These are phyloP conservation scores for Fragum sueziense DNA, from an alignment of 2,888 invertebrate species.

Conservation along the genomic window DNA sequence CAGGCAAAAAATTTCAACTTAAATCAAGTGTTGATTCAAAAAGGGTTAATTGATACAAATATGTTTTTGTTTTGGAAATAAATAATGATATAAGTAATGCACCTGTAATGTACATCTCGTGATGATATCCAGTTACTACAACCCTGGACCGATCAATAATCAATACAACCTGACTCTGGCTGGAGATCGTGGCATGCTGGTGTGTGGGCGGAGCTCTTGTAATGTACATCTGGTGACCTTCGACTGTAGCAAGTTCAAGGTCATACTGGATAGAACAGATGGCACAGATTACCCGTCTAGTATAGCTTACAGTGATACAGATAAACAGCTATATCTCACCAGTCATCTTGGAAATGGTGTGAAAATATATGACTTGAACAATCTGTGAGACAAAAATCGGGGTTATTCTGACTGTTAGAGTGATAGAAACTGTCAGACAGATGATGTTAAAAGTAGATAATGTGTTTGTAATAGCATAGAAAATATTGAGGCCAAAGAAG, in stretches of 20 bases:
- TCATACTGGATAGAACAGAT: neutral
- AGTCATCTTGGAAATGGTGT: neutral
- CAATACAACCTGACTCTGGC: neutral
- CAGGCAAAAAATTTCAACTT: no score
- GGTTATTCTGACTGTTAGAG: no score
- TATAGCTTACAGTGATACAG: neutral
- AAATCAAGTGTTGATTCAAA: no score
- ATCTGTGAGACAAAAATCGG: no score
- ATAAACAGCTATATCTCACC: neutral
- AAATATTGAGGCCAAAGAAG: no score
- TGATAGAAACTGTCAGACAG: no score
- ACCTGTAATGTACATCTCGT: no score
- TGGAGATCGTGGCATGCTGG: neutral
- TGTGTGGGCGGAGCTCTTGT: conserved; percentile 9
- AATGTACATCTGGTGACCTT: conserved; percentile 8
- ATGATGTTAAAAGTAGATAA: no score
- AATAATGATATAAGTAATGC: no score
- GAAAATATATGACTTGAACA: neutral
- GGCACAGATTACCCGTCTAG: neutral
- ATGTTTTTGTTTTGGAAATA: no score
- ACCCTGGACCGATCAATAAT: neutral
- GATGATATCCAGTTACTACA: neutral
- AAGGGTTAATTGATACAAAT: no score
- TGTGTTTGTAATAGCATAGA: no score
- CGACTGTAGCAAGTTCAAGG: conserved; percentile 4